These are phyloP conservation scores for Paraescarpia echinospica DNA, from an alignment of 1,140 invertebrate species.

Conservation along the genomic window DNA sequence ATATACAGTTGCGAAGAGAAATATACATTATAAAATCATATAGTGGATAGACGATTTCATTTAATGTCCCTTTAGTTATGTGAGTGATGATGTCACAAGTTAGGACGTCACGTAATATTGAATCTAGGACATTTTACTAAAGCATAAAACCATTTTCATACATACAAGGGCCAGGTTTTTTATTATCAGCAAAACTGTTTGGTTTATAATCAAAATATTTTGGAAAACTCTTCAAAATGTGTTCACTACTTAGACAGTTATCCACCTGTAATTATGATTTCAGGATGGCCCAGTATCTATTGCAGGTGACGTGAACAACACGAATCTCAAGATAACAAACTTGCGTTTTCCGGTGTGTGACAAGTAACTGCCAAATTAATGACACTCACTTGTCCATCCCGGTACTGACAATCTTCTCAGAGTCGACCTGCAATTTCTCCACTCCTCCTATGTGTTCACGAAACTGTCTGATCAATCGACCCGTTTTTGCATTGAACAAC, in stretches of 20 bases:
- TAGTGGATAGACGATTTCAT: not conserved
- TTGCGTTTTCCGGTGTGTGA: not conserved
- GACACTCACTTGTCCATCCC: conserved; percentile 39
- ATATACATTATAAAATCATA: not conserved
- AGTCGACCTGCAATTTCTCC: conserved; percentile 38
- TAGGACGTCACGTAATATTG: not conserved
- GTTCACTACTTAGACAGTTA: too few relatives aligned
- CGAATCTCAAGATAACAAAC: too few relatives aligned
- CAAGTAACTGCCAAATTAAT: not conserved
- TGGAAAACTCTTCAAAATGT: too few relatives aligned
- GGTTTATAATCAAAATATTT: too few relatives aligned
- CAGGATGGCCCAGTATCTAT: too few relatives aligned
- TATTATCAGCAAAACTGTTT: too few relatives aligned
- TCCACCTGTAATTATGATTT: too few relatives aligned
- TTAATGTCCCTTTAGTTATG: not conserved
- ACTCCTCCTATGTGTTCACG: conserved; percentile 40
- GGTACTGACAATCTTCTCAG: conserved; percentile 36
- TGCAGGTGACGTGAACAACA: too few relatives aligned
- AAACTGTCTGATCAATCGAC: conserved; percentile 34
- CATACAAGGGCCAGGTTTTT: too few relatives aligned
- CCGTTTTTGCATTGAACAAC: conserved; percentile 37
- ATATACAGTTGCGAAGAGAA: too few relatives aligned
- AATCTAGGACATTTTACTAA: too few relatives aligned
- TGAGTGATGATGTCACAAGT: not conserved
- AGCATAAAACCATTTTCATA: too few relatives aligned